phyloP scores from a whole-genome alignment of 2,888 invertebrate genomes.

The Caenorhabditis afra region DNA sequence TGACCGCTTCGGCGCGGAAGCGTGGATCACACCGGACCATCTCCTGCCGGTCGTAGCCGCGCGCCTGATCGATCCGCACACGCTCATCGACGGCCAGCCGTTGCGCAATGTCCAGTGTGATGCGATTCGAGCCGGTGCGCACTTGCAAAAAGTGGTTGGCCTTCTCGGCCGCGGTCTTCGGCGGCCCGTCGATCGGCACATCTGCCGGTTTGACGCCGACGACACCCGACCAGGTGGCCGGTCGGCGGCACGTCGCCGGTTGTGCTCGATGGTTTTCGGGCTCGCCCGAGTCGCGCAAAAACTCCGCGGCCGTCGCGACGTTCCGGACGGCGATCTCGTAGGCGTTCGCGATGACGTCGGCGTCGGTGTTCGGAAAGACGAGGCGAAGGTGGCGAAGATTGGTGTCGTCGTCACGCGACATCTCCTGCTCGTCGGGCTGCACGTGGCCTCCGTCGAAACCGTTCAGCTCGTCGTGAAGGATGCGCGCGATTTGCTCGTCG shows the following conservation, averaged over 20 bases:
- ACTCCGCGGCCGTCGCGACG: no score
- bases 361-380: no score
- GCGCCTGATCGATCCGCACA: background rate
- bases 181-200: background rate
- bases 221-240: no score
- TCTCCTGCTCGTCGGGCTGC: no score
- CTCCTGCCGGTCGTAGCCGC: background rate
- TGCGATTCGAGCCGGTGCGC: background rate
- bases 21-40: no score
- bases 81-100: background rate
- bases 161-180: background rate
- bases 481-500: conserved; percentile 16
- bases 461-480: conserved; percentile 7
- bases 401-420: background rate
- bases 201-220: background rate
- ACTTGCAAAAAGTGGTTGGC: background rate
- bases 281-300: no score
- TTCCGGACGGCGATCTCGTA: no score
- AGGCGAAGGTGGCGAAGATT: background rate
- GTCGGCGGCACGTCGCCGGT: no score
- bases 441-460: background rate
- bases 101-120: background rate
- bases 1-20: background rate
- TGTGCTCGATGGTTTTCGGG: no score
- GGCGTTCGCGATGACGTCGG: no score